Base-by-base conservation (phyloP, 2,113 vertebrate genomes). In the Gallinago undulata region DNA sequence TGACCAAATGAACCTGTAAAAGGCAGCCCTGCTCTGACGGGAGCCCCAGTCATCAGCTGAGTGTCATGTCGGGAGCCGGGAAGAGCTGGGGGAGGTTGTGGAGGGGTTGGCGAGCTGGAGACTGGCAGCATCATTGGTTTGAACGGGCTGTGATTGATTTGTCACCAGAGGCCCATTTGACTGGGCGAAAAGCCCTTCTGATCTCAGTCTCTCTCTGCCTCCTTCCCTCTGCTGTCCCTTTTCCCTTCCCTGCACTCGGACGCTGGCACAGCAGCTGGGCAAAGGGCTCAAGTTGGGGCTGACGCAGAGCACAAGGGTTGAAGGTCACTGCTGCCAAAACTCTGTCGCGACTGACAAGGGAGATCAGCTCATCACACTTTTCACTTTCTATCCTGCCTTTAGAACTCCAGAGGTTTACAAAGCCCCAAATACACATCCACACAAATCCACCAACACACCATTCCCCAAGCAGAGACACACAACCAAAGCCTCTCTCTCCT, bases 111-210 rank as follows among this genome's bases (percentile, higher is more conserved):
- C 64, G 94, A 92, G 91, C 94, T 62, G 85, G 88, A 92, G 96
- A 80, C 97, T 95, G 97, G 96, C 97, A 93, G 95, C 80, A 96
- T 87, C 97, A 95, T 91, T 88, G 95, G 97, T 95, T 97, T 98
- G 96, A 98, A 95, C 85, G 74, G 96, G 97, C 93, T 75, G 95
- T 97, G 97, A 97, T 95, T 96, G 97, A 98, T 97, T 96, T 98
- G 98, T 98, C 98, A 98, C 97, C 97, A 89, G 93, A 97, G 96
- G 96, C 97, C 96, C 92, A 94, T 96, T 68, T 94, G 95, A 96
- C 94, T 96, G 94, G 96, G 97, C 7, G 41, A 94, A 81, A 93
- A 91, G 94, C 96, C 97, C 93, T 96, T 96, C 75, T 83, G 96
- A 96, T 97, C 94, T 93, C 95, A 74, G 0, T 94, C 92, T 55